A percentile compares a stretch with the other conserved stretches of the same genome.
These are phyloP conservation scores for Sarcophilus harrisii DNA, from an alignment of 2,797 vertebrate species.

Conservation along the genomic window DNA sequence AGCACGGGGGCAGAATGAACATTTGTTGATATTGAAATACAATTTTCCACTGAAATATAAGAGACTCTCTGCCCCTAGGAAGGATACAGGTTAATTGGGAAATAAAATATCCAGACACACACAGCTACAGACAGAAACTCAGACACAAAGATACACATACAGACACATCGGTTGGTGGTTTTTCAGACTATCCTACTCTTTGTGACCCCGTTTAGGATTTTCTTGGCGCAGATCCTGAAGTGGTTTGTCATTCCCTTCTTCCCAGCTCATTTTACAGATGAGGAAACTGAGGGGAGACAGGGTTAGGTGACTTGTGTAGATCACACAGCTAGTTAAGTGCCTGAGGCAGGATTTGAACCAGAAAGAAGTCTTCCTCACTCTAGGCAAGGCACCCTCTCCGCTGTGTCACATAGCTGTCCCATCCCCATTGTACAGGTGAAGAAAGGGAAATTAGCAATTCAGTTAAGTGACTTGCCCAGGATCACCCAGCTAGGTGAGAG, in stretches of 20 bases:
- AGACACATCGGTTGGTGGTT: background rate
- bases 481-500: background rate
- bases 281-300: background rate
- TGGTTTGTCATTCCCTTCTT: background rate
- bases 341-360: background rate
- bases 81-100: background rate
- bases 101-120: background rate
- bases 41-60: background rate
- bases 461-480: background rate
- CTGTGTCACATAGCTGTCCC: too few relatives aligned
- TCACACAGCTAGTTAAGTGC: background rate
- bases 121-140: background rate
- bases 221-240: background rate
- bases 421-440: too few relatives aligned
- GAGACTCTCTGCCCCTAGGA: background rate
- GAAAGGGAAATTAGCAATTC: too few relatives aligned
- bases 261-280: background rate
- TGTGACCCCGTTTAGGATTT: background rate
- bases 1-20: background rate
- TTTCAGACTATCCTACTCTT: background rate
- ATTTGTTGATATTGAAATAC: background rate
- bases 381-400: background rate
- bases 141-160: background rate
- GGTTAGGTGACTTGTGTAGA: background rate
- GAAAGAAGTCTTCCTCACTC: background rate